These are phyloP conservation scores for Anniella stebbinsi DNA, from an alignment of 2,797 vertebrate genomes.

Conservation along the genomic window DNA sequence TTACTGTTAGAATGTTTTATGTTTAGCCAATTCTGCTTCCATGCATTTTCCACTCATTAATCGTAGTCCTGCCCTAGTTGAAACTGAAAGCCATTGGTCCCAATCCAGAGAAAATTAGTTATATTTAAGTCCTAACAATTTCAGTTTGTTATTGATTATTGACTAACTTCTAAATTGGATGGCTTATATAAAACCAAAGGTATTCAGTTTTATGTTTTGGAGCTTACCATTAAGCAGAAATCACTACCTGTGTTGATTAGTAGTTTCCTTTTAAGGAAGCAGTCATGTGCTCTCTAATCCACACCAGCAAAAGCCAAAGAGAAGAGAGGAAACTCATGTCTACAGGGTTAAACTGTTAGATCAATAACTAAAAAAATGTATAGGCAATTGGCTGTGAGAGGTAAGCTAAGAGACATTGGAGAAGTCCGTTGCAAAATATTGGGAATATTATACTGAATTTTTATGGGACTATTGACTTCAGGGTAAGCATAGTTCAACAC, in stretches of 20 bases:
- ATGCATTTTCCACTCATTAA: no score
- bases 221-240: background rate
- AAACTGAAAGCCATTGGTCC: no score
- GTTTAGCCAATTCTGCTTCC: no score
- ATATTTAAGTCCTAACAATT: no score
- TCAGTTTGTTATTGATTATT: no score
- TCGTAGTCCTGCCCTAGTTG: no score
- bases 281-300: background rate
- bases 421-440: background rate
- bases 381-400: background rate
- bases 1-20: no score
- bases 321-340: constrained; percentile 3
- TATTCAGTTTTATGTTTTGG: background rate
- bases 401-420: background rate
- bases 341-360: constrained; percentile 25
- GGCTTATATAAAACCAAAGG: no score
- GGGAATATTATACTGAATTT: background rate
- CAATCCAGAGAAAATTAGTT: no score
- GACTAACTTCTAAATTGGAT: no score
- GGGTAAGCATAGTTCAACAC: background rate
- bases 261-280: constrained; percentile 2
- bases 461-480: constrained; percentile 21
- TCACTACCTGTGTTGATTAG: background rate
- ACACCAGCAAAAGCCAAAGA: constrained; percentile 28
- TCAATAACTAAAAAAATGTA: constrained; percentile 19